phyloP scores from a whole-genome alignment of 2,797 vertebrate genomes.

The Malurus leucopterus region DNA sequence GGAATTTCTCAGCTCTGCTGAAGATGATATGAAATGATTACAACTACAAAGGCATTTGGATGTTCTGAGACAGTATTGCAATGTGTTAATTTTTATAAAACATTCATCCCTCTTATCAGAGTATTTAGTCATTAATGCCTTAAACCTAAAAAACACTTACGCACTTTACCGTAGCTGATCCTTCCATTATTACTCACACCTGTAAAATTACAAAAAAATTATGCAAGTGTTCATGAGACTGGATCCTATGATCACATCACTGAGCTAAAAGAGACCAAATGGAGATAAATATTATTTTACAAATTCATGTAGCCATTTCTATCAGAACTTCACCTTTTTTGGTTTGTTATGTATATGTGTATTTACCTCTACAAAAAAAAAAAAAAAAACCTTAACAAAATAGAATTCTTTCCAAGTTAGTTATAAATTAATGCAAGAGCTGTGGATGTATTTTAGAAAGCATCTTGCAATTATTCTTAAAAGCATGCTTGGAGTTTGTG shows the following conservation, averaged over 20 bases:
- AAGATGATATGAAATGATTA: constrained; percentile 23
- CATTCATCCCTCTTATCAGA: constrained; percentile 14
- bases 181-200: constrained; percentile 62
- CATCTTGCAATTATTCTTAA: not conserved
- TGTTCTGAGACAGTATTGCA: not conserved
- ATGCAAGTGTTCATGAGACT: constrained; percentile 48
- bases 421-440: not conserved
- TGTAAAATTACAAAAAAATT: constrained; percentile 62
- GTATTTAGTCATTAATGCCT: constrained; percentile 39
- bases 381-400: not conserved
- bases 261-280: constrained; percentile 26
- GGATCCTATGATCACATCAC: constrained; percentile 14
- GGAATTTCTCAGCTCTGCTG: constrained; percentile 3
- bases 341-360: not conserved
- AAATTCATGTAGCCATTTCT: constrained; percentile 1
- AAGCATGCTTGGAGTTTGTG: not conserved
- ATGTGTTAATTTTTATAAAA: not conserved
- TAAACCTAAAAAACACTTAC: constrained; percentile 58
- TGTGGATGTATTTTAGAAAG: not conserved
- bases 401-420: not conserved
- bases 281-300: not conserved
- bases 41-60: constrained; percentile 15
- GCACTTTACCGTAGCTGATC: constrained; percentile 61
- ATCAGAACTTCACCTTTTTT: not conserved
- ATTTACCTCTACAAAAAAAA: not conserved